A percentile compares a stretch with the other conserved stretches of the same genome.
Conservation (phyloP, 2,113 vertebrate species). For the Lophochroa leadbeateri region DNA sequence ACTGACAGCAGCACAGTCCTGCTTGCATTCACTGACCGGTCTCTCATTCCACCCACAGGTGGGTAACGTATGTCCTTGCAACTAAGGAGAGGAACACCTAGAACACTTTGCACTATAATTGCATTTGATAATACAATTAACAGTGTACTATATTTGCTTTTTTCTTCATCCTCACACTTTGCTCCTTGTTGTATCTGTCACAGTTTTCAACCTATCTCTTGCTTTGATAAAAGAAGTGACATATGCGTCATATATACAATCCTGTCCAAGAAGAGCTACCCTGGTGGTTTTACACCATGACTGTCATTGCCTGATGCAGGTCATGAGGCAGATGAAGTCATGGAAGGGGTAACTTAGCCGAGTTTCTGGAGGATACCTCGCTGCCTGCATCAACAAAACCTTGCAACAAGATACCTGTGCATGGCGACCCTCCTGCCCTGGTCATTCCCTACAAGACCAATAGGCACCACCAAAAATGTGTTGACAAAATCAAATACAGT, state of each 20-base stretch:
- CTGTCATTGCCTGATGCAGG: background rate
- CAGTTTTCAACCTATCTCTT: background rate
- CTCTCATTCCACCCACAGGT: background rate
- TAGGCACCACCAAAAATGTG: background rate
- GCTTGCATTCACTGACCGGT: background rate
- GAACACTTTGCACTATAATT: background rate
- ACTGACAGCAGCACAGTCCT: background rate
- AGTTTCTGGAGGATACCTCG: background rate
- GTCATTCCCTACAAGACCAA: background rate
- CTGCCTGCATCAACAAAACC: background rate
- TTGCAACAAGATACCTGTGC: background rate
- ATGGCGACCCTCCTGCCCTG: background rate
- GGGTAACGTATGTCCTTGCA: background rate
- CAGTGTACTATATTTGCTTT: background rate
- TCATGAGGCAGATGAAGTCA: background rate
- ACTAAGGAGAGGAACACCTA: background rate
- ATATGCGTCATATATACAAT: background rate
- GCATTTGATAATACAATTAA: background rate
- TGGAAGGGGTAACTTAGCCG: background rate
- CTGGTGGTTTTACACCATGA: background rate
- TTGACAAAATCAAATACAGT: background rate
- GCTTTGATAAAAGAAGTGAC: background rate
- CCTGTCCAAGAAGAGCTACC: background rate
- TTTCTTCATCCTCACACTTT: background rate
- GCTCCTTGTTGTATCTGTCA: background rate